Base-by-base conservation (phyloP, 1,140 invertebrate species). In the Piezodorus guildinii region DNA sequence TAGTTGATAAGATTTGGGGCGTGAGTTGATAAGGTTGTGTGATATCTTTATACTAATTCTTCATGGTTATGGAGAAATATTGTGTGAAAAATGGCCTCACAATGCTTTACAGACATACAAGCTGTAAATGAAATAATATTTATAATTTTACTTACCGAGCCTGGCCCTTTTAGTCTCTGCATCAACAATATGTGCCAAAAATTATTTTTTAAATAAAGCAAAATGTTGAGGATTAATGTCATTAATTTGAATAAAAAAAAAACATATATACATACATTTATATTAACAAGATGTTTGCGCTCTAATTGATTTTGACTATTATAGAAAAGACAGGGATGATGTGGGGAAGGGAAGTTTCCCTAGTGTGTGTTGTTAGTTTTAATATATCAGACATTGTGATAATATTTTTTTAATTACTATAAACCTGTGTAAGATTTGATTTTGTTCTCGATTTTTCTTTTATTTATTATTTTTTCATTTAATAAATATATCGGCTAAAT, bases 301-400 rank as follows among this genome's bases (percentile, higher is more conserved):
- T 19, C 19, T 49, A 49, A 21, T 49, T 19, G 19, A 49, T 49
- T 49, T 49, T 49, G 46, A 49, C 46, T 19, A 49, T 21, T 19
- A 19, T 17, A 49, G 21, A 49, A 49, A 49, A 49, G 46, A 49
- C 46, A 49, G 21, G n/a, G 46, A 49, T 17, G 21, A 17, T n/a
- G 5, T 19, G n/a, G n/a, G 46, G 6, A 19, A n/a, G 5, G 46
- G 21, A 8, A 14, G 16, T 6, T 49, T 49, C n/a, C 21, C 34
- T 39, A 39, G 46, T 17, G 21, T 49, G 46, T 49, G 46, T 49
- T 49, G 46, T 21, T 49, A 49, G 46, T 49, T 49, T 49, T 49
- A 49, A 49, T 39, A 49, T 49, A 49, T 49, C 46, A 49, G 21
- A 49, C 21, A 49, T 49, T 49, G 46, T 49, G 46, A 49, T 49